These are phyloP conservation scores for Gasterosteus nipponicus DNA, from an alignment of 2,113 vertebrate genomes.

Conservation along the genomic window DNA sequence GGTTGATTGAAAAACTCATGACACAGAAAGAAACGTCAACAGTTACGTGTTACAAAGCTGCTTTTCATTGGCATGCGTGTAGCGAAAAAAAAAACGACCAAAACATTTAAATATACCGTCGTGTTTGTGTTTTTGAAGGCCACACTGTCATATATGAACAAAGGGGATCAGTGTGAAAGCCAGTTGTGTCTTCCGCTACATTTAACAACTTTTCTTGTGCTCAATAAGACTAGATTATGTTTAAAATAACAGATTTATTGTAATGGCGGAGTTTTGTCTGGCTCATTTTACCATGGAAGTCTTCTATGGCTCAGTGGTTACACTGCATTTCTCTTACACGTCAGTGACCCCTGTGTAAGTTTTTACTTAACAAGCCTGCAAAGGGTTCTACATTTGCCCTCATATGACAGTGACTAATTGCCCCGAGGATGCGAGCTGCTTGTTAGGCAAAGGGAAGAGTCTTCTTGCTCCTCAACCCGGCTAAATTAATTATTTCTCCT, in stretches of 20 bases:
- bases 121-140: neutral
- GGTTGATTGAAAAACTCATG: conserved; percentile 17
- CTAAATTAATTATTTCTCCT: conserved; percentile 85
- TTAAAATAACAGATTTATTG: conserved; percentile 38
- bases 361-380: conserved; percentile 87
- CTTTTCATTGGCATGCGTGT: neutral
- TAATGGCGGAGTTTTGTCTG: conserved; percentile 49
- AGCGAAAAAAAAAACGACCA: neutral
- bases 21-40: conserved; percentile 13
- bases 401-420: conserved; percentile 88
- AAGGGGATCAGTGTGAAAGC: neutral
- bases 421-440: conserved; percentile 82
- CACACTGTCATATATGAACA: neutral
- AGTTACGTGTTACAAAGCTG: neutral
- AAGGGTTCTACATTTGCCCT: conserved; percentile 86
- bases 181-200: neutral
- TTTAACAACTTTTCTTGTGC: conserved; percentile 10
- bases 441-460: conserved; percentile 83
- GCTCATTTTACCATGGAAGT: conserved; percentile 47
- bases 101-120: conserved; percentile 3
- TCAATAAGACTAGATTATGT: conserved; percentile 31
- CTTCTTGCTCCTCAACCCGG: conserved; percentile 74
- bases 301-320: conserved; percentile 70
- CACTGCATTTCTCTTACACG: conserved; percentile 78
- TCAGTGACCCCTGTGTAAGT: conserved; percentile 85